phyloP scores from a whole-genome alignment of 2,113 vertebrate genomes.

The Paratilapia polleni region DNA sequence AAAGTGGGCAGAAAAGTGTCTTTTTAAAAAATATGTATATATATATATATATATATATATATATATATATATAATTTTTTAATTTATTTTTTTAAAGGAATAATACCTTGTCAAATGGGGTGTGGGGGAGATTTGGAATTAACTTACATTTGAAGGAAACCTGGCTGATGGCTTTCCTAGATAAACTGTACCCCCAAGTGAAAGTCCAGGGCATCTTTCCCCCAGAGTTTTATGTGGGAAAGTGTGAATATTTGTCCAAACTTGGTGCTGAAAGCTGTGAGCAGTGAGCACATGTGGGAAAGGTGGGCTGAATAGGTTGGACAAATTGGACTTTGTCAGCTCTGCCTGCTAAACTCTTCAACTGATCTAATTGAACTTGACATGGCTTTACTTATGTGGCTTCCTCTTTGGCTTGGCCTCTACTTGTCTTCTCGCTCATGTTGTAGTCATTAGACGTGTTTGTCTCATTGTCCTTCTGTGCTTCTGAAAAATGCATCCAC shows the following conservation, averaged over 20 bases:
- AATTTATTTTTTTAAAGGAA: not conserved
- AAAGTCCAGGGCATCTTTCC: slow-evolving; percentile 59
- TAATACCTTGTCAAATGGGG: slow-evolving; percentile 46
- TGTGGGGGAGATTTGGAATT: slow-evolving; percentile 37
- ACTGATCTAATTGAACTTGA: slow-evolving; percentile 76
- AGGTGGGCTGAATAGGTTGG: slow-evolving; percentile 71
- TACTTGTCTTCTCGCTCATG: slow-evolving; percentile 73
- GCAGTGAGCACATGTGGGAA: slow-evolving; percentile 68
- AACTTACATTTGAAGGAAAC: slow-evolving; percentile 49
- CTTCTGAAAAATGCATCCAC: slow-evolving; percentile 33
- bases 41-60: no score
- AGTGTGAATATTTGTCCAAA: slow-evolving; percentile 68
- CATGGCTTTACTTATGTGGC: slow-evolving; percentile 67
- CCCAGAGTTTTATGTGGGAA: slow-evolving; percentile 55
- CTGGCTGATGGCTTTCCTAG: slow-evolving; percentile 54
- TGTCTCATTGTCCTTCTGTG: slow-evolving; percentile 60
- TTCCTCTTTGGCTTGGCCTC: slow-evolving; percentile 66
- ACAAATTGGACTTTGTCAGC: slow-evolving; percentile 75
- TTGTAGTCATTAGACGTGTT: slow-evolving; percentile 66
- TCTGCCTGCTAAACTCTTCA: slow-evolving; percentile 56
- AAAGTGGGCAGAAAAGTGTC: slow-evolving; percentile 35
- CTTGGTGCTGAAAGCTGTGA: slow-evolving; percentile 59
- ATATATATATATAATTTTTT: no score
- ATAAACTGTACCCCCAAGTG: slow-evolving; percentile 53
- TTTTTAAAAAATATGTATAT: no score